A percentile compares a stretch with the other conserved stretches of the same genome.
These are phyloP conservation scores for Brachionichthys hirsutus DNA, from an alignment of 2,113 vertebrate species.

Conservation along the genomic window DNA sequence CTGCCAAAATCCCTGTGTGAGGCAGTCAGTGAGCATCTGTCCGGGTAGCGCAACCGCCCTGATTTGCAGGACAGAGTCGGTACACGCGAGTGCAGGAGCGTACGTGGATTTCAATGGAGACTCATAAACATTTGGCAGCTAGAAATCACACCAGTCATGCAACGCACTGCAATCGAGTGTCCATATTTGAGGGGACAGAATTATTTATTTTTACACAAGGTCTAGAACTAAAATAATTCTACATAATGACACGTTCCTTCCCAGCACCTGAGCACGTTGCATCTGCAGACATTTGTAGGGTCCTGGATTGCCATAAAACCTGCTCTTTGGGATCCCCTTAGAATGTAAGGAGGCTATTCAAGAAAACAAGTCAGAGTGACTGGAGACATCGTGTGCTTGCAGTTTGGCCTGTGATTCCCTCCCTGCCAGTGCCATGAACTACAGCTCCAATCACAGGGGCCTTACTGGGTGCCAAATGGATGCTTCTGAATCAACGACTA, in stretches of 20 bases:
- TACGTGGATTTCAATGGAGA: not conserved
- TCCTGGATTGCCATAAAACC: constrained; percentile 48
- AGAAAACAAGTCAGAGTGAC: constrained; percentile 41
- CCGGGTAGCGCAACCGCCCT: constrained; percentile 74
- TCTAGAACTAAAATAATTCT: too few species aligned
- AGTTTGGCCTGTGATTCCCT: constrained; percentile 50
- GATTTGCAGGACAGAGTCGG: constrained; percentile 50
- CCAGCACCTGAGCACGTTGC: constrained; percentile 18
- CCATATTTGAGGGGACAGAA: too few species aligned
- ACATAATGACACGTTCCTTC: constrained; percentile 27
- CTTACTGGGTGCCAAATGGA: constrained; percentile 72
- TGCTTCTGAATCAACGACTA: constrained; percentile 79
- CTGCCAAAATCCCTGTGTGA: constrained; percentile 75
- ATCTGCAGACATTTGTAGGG: constrained; percentile 38
- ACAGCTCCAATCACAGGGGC: constrained; percentile 75
- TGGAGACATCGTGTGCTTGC: constrained; percentile 46
- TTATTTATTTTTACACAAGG: too few species aligned
- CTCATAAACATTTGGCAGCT: too few species aligned
- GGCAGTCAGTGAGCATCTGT: constrained; percentile 67
- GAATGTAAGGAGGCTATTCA: constrained; percentile 59
- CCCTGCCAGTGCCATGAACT: constrained; percentile 63
- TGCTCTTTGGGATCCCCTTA: constrained; percentile 67
- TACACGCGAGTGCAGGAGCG: not conserved
- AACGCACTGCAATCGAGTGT: too few species aligned
- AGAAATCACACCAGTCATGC: too few species aligned